A percentile compares a stretch with the other conserved stretches of the same genome.
phyloP scores from a whole-genome alignment of 2,888 invertebrate species.

The Cantharis flavilabris region DNA sequence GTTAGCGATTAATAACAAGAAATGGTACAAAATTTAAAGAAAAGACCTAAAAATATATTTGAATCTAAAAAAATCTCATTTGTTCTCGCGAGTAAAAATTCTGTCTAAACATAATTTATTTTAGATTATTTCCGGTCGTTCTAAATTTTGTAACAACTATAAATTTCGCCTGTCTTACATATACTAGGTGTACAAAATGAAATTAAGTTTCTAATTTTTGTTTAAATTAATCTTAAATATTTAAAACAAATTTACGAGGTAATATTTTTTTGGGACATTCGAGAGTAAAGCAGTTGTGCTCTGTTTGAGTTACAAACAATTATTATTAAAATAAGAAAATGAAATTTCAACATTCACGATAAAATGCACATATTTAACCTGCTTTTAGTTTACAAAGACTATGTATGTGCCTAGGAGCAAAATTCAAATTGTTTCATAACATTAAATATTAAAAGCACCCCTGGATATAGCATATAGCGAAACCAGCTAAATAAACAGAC shows the following conservation, averaged over 20 bases:
- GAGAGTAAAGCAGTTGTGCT: neutral
- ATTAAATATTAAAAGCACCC: conserved; percentile 18
- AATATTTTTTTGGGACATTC: neutral
- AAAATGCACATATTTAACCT: conserved; percentile 7
- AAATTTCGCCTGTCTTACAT: neutral
- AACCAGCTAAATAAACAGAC: conserved; percentile 26
- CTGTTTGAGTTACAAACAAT: neutral
- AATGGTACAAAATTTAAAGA: neutral
- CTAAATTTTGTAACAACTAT: neutral
- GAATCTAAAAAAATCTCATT: neutral
- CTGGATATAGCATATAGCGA: conserved; percentile 5
- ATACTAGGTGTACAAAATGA: neutral
- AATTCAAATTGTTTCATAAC: conserved; percentile 21
- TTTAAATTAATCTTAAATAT: neutral
- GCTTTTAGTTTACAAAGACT: conserved; percentile 9
- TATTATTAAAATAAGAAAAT: conserved; percentile 4
- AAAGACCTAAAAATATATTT: neutral
- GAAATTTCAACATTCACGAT: conserved; percentile 4
- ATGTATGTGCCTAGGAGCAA: neutral
- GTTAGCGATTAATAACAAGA: neutral
- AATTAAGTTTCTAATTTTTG: neutral
- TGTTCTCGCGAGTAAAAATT: neutral
- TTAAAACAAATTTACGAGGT: neutral
- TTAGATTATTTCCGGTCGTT: neutral
- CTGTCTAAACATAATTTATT: neutral